Evolutionary conservation across 1,140 invertebrate genomes (phyloP).

Genomic region (Heliconius himera): DNA sequence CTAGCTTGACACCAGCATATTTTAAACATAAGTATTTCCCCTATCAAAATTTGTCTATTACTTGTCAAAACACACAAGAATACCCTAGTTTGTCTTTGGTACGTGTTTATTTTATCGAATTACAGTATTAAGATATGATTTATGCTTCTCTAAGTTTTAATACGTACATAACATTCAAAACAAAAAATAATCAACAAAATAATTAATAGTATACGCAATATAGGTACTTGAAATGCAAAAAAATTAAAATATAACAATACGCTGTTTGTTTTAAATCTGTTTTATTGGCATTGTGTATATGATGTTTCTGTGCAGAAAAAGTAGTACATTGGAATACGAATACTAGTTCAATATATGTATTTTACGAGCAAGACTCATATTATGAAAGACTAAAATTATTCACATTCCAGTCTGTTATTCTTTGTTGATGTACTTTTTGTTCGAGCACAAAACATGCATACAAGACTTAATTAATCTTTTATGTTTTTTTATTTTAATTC

Average conservation of each 20-base stretch:
- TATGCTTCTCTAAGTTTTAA: too few species aligned
- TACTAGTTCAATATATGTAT: slow-evolving; percentile 3
- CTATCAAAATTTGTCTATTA: too few species aligned
- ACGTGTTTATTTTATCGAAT: too few species aligned
- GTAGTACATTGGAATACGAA: slow-evolving; percentile 1
- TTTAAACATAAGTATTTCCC: too few species aligned
- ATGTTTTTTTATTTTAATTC: neutral
- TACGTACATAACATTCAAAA: neutral
- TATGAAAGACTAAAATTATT: neutral
- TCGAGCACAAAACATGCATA: too few species aligned
- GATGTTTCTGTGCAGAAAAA: neutral
- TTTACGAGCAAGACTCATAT: neutral
- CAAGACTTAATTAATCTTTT: too few species aligned
- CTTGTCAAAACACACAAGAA: too few species aligned
- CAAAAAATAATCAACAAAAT: neutral
- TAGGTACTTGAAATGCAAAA: neutral
- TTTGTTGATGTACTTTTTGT: too few species aligned
- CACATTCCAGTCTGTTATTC: too few species aligned
- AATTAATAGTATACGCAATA: neutral
- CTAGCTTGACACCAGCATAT: too few species aligned
- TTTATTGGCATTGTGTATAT: slow-evolving; percentile 22
- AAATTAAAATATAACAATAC: neutral
- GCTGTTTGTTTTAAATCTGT: slow-evolving; percentile 12
- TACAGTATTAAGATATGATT: too few species aligned
- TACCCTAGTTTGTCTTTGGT: too few species aligned